These are phyloP conservation scores for Brotogeris chrysoptera DNA, from an alignment of 2,797 vertebrate species.

Conservation along the genomic window DNA sequence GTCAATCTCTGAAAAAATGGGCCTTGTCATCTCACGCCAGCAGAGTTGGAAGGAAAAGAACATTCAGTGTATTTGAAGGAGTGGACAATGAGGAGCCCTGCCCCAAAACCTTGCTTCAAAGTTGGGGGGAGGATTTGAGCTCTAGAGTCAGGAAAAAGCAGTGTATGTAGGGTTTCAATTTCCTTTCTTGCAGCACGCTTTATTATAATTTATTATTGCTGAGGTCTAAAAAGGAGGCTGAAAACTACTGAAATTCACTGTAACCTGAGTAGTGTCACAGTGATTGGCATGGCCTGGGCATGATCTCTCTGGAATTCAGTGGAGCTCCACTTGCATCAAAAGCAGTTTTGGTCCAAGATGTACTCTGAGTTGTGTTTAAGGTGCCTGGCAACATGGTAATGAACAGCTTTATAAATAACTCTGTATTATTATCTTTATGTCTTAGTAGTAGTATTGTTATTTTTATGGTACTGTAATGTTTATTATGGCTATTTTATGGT, in stretches of 20 bases:
- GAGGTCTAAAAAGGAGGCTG: neutral
- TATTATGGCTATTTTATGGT: slow-evolving; percentile 61
- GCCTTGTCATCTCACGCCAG: neutral
- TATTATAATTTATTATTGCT: neutral
- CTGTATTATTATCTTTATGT: slow-evolving; percentile 53
- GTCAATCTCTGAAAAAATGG: neutral
- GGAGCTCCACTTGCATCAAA: neutral
- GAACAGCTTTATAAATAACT: slow-evolving; percentile 57
- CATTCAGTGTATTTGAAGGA: neutral
- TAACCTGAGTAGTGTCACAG: neutral
- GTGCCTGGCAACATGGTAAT: slow-evolving; percentile 13
- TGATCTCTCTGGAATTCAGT: neutral
- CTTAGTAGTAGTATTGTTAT: slow-evolving; percentile 59
- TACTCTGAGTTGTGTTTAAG: slow-evolving; percentile 16
- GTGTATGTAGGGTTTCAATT: neutral
- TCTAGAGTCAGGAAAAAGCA: neutral
- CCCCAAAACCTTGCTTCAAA: neutral
- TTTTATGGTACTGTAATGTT: slow-evolving; percentile 63
- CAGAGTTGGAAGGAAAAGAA: neutral
- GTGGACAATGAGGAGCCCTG: neutral
- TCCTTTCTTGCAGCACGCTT: neutral
- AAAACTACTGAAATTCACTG: neutral
- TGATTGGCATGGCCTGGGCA: neutral
- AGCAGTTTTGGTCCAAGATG: slow-evolving; percentile 28
- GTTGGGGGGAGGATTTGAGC: neutral